Percentiles rank a stretch among this genome's conserved stretches.
Evolutionary conservation across 37 sponge, comb jelly and placozoan species (phyloP).

Genomic region (Theonella swinhoei): DNA sequence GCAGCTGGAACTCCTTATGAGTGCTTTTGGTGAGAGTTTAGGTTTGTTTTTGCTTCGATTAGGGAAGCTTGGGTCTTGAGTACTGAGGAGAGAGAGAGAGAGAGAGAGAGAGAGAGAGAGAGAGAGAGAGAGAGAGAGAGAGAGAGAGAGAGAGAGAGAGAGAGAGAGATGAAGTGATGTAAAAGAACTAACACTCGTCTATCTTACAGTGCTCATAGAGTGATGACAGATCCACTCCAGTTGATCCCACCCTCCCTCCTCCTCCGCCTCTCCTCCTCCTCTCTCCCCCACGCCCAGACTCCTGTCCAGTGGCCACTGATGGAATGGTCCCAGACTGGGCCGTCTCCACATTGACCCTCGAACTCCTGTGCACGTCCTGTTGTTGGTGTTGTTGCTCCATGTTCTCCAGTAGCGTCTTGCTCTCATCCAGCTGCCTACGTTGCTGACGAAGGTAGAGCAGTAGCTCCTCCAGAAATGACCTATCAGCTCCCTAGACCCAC

Average conservation of each 20-base stretch:
- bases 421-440: slow-evolving; percentile 70
- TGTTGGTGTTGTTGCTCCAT: slow-evolving; percentile 29
- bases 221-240: slow-evolving; percentile 39
- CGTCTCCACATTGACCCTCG: neutral
- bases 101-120: slow-evolving; percentile 22
- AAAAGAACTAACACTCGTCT: neutral
- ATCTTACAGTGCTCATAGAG: slow-evolving; percentile 59
- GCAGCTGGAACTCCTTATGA: too few relatives aligned
- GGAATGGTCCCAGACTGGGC: slow-evolving; percentile 45
- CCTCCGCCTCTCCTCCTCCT: neutral
- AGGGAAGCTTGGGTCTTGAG: slow-evolving; percentile 46
- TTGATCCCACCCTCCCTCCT: neutral
- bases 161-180: neutral
- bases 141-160: slow-evolving; percentile 6
- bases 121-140: slow-evolving; percentile 5
- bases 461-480: slow-evolving; percentile 69
- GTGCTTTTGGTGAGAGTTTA: slow-evolving; percentile 10
- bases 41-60: slow-evolving; percentile 37
- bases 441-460: slow-evolving; percentile 70
- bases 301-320: neutral
- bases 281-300: neutral
- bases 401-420: slow-evolving; percentile 35
- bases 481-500: slow-evolving; percentile 26
- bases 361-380: neutral
- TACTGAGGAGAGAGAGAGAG: slow-evolving; percentile 32